Conservation (phyloP, 2,888 invertebrate species). For the Amphipyra tragopoginis region DNA sequence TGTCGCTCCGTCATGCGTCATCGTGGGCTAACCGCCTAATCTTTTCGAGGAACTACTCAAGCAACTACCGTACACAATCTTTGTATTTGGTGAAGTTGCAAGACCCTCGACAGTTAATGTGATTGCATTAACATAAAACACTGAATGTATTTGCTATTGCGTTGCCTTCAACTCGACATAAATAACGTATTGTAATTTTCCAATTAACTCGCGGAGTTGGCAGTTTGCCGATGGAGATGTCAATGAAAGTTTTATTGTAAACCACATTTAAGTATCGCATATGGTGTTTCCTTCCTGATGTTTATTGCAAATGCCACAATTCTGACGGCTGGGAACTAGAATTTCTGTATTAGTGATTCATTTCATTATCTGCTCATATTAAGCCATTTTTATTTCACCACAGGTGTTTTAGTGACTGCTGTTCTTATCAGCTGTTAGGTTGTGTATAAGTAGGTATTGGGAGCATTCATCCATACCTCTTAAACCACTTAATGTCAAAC, state of each 20-base stretch:
- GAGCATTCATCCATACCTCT: conserved; percentile 21
- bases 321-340: neutral
- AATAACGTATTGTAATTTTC: conserved; percentile 43
- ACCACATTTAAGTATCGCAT: conserved; percentile 7
- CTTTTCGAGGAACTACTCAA: too few relatives aligned
- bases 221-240: conserved; percentile 39
- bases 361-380: too few relatives aligned
- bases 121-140: conserved; percentile 43
- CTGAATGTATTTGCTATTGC: conserved; percentile 37
- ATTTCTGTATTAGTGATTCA: neutral
- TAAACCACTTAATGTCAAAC: conserved; percentile 37
- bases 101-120: conserved; percentile 25
- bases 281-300: neutral
- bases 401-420: neutral
- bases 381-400: neutral
- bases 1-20: too few relatives aligned
- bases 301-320: too few relatives aligned
- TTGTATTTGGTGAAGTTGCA: neutral
- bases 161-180: conserved; percentile 40
- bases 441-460: conserved; percentile 10
- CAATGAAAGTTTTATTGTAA: conserved; percentile 31
- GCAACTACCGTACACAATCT: too few relatives aligned
- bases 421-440: conserved; percentile 15
- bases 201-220: conserved; percentile 45
- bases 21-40: too few relatives aligned